A percentile compares a stretch with the other conserved stretches of the same genome.
Conservation (phyloP, 2,113 vertebrate species). For the Silurus meridionalis region DNA sequence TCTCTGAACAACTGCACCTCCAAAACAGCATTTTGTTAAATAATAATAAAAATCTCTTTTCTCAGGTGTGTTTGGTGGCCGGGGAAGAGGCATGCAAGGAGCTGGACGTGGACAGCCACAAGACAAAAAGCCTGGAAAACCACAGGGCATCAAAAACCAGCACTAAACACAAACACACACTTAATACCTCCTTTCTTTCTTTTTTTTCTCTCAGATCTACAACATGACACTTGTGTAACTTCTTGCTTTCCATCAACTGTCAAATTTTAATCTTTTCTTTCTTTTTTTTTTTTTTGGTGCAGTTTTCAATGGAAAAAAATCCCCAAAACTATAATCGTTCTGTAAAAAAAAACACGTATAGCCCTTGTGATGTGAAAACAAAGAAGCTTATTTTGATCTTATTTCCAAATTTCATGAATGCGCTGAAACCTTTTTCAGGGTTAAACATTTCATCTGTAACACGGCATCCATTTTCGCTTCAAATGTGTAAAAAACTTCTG, state of each 20-base stretch:
- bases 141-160: slow-evolving; percentile 81
- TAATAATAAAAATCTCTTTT: not conserved
- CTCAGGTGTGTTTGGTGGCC: slow-evolving; percentile 89
- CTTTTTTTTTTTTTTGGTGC: not conserved
- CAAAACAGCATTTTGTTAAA: not conserved
- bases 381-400: slow-evolving; percentile 4
- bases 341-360: not conserved
- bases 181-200: not conserved
- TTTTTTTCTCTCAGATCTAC: not conserved
- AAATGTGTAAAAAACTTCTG: slow-evolving; percentile 11
- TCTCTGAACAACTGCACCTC: not conserved
- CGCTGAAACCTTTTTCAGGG: not conserved
- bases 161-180: slow-evolving; percentile 69
- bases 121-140: slow-evolving; percentile 89
- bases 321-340: not conserved
- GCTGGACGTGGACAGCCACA: slow-evolving; percentile 80
- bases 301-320: not conserved
- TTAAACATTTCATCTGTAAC: slow-evolving; percentile 16
- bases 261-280: not conserved
- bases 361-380: not conserved
- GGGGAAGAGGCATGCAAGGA: slow-evolving; percentile 80
- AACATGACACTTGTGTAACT: not conserved
- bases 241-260: not conserved
- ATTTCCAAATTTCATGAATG: slow-evolving; percentile 29
- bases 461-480: not conserved